phyloP scores from a whole-genome alignment of 1,140 invertebrate genomes.

The Drosophila subobscura region DNA sequence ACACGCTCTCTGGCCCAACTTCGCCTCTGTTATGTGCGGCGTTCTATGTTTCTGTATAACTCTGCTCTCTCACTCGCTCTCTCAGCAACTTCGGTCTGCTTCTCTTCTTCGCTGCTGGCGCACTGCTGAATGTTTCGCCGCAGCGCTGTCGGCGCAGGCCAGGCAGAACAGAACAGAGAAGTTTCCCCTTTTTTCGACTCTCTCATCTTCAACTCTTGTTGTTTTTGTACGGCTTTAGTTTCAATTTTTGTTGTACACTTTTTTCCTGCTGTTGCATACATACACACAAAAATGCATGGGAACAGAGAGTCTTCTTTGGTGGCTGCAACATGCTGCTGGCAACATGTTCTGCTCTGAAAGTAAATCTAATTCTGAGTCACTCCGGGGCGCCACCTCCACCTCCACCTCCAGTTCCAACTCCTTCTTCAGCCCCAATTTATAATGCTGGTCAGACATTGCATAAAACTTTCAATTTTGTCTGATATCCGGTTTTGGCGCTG shows the following conservation, averaged over 20 bases:
- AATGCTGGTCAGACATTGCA: constrained; percentile 43
- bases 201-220: neutral
- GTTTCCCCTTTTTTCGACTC: constrained; percentile 20
- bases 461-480: constrained; percentile 76
- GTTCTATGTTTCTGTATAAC: constrained; percentile 62
- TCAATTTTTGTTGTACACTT: constrained; percentile 9
- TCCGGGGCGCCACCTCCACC: constrained; percentile 1
- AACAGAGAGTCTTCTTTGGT: neutral
- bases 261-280: constrained; percentile 24
- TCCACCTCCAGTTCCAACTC: too few relatives aligned
- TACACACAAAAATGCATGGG: constrained; percentile 1
- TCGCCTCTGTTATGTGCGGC: constrained; percentile 50
- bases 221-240: constrained; percentile 73
- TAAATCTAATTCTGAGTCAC: constrained; percentile 44
- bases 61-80: constrained; percentile 9
- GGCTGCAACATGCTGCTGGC: constrained; percentile 39
- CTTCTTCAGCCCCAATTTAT: constrained; percentile 20
- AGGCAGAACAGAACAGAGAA: constrained; percentile 21
- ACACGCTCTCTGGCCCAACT: constrained; percentile 45
- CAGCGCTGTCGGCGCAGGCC: too few relatives aligned
- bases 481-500: constrained; percentile 69
- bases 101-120: neutral
- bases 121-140: constrained; percentile 5
- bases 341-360: constrained; percentile 24
- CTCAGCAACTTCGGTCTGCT: constrained; percentile 26